Conservation (phyloP, 1,140 invertebrate genomes). For the Pachyrhynchus sulphureomaculatus region DNA sequence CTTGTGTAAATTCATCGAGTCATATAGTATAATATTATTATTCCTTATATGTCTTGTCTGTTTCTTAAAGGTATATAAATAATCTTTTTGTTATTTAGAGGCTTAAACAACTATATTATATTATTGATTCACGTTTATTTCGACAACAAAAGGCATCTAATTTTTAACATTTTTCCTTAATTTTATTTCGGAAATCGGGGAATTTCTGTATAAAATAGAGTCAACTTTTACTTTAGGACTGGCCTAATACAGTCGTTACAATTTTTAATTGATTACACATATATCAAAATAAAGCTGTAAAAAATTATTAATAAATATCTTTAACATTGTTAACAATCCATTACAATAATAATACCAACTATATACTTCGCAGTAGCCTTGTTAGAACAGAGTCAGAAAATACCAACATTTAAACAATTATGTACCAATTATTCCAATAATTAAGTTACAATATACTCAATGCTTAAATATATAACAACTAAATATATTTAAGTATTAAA, state of each 20-base stretch:
- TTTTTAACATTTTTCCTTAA: too few species aligned
- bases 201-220: constrained; percentile 21
- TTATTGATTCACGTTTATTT: too few species aligned
- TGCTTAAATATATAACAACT: background rate
- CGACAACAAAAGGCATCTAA: too few species aligned
- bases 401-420: constrained; percentile 31
- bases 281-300: constrained; percentile 32
- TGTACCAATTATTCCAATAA: background rate
- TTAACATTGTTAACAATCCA: constrained; percentile 46
- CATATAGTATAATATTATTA: too few species aligned
- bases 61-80: too few species aligned
- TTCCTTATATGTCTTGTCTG: too few species aligned
- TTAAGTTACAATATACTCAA: background rate
- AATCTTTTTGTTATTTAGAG: too few species aligned
- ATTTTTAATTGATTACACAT: constrained; percentile 20
- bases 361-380: constrained; percentile 50
- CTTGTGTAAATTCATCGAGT: too few species aligned
- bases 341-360: constrained; percentile 41
- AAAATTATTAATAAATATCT: constrained; percentile 40
- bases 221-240: constrained; percentile 15
- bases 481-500: too few species aligned
- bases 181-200: background rate
- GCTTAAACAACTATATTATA: too few species aligned
- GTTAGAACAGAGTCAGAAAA: constrained; percentile 43
- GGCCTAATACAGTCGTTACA: constrained; percentile 6